phyloP scores from a whole-genome alignment of 2,113 vertebrate species.

The Peromyscus maniculatus region DNA sequence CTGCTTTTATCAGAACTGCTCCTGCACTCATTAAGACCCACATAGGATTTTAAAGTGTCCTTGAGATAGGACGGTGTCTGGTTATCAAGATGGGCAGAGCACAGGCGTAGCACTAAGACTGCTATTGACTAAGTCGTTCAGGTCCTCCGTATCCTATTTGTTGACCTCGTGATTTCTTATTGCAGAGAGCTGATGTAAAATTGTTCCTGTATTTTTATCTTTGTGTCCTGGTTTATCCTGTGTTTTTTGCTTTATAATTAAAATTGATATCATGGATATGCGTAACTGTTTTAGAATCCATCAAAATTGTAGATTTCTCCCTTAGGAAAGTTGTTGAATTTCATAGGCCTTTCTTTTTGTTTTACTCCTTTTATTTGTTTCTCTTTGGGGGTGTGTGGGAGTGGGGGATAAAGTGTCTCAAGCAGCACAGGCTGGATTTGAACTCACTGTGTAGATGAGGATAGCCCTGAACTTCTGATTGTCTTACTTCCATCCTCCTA shows the following conservation, averaged over 20 bases:
- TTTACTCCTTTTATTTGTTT: not conserved
- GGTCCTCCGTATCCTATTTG: not conserved
- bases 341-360: not conserved
- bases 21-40: not conserved
- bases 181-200: not conserved
- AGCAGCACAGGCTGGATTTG: not conserved
- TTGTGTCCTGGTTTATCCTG: not conserved
- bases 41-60: not conserved
- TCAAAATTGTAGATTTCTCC: constrained; percentile 10
- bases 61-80: not conserved
- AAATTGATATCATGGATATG: not conserved
- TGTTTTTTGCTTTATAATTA: constrained; percentile 5
- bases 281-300: not conserved
- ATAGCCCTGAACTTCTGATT: not conserved
- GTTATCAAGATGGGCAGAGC: not conserved
- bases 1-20: not conserved
- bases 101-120: not conserved
- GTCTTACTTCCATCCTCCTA: not conserved
- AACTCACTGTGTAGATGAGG: not conserved
- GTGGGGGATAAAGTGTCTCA: not conserved
- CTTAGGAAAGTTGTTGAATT: not conserved
- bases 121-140: not conserved
- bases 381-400: not conserved
- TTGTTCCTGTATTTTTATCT: not conserved
- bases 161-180: not conserved